Conservation (phyloP, 1,140 invertebrate species). For the Drosophila busckii region DNA sequence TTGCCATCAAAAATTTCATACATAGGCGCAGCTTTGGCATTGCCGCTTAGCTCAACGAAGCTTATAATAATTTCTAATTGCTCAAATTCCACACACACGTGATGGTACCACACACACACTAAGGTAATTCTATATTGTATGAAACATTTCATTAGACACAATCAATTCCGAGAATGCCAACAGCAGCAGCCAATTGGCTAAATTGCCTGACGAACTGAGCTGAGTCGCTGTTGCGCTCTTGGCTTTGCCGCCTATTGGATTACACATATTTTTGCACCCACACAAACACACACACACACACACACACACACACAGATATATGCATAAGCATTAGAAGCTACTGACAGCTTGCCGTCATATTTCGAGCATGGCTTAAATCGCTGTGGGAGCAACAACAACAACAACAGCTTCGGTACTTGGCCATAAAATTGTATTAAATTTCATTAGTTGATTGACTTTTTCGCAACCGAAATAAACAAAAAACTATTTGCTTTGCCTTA, state of each 20-base stretch:
- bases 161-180: slow-evolving; percentile 67
- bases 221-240: no score
- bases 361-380: slow-evolving; percentile 54
- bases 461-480: slow-evolving; percentile 56
- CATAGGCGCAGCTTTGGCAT: no score
- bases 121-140: slow-evolving; percentile 65
- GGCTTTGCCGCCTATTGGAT: slow-evolving; percentile 40
- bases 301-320: slow-evolving; percentile 41
- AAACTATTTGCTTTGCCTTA: slow-evolving; percentile 58
- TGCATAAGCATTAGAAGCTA: slow-evolving; percentile 27
- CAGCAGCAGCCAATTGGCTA: slow-evolving; percentile 3
- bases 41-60: no score
- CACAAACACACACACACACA: slow-evolving; percentile 12
- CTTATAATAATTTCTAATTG: slow-evolving; percentile 74
- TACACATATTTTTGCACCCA: slow-evolving; percentile 30
- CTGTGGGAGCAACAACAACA: slow-evolving; percentile 49
- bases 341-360: slow-evolving; percentile 67
- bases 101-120: slow-evolving; percentile 7
- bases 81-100: slow-evolving; percentile 54
- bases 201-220: slow-evolving; percentile 16
- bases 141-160: slow-evolving; percentile 70
- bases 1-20: no score
- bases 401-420: slow-evolving; percentile 20
- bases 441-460: slow-evolving; percentile 70
- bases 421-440: slow-evolving; percentile 69